Conservation (phyloP, 2,113 vertebrate genomes). For the Raja brachyura region DNA sequence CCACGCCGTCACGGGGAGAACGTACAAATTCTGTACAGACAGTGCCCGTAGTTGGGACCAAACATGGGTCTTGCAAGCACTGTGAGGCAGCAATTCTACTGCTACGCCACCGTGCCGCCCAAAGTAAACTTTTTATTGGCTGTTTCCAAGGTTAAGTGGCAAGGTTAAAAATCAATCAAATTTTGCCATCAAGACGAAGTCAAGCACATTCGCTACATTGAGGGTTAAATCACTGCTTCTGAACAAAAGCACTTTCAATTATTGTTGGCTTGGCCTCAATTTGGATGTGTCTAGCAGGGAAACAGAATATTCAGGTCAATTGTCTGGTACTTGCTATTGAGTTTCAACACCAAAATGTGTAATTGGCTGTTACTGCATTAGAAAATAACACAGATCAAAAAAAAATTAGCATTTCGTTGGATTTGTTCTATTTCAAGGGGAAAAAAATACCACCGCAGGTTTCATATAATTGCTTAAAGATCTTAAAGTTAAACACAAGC, state of each 20-base stretch:
- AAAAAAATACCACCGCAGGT: background rate
- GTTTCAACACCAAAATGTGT: background rate
- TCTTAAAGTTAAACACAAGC: background rate
- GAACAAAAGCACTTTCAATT: background rate
- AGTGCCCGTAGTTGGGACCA: too few relatives aligned
- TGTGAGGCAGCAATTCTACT: too few relatives aligned
- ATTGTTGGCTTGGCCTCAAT: constrained; percentile 42
- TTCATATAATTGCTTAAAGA: background rate
- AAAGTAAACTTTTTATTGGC: constrained; percentile 36
- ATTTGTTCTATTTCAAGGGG: background rate
- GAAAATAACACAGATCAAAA: background rate
- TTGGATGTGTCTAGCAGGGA: constrained; percentile 41
- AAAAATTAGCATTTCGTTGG: background rate
- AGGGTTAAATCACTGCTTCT: constrained; percentile 41
- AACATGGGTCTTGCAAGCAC: too few relatives aligned
- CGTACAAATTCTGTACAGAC: too few relatives aligned
- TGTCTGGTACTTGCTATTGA: background rate
- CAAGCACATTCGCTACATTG: constrained; percentile 34
- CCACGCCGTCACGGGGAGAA: too few relatives aligned
- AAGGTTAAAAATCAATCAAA: constrained; percentile 43
- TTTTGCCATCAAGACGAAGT: constrained; percentile 44
- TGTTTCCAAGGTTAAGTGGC: constrained; percentile 48
- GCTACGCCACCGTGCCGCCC: too few relatives aligned
- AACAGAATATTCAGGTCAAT: background rate
- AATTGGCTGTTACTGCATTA: background rate